Base-by-base conservation (phyloP, 1,140 invertebrate species). In the Aphelenchoides fujianensis region DNA sequence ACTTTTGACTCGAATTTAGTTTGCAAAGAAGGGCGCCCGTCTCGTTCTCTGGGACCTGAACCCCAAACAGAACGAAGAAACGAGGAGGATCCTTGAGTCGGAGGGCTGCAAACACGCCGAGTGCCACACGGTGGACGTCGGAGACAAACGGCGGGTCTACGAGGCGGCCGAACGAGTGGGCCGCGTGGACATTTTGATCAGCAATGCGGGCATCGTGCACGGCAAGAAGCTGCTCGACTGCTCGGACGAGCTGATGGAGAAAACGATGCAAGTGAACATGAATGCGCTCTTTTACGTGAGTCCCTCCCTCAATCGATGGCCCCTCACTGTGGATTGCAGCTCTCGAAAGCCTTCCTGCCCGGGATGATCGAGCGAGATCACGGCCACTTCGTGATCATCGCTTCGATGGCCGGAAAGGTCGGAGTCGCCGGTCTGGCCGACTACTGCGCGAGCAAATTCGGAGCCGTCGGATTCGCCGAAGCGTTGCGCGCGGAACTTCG, bases 361-460 rank as follows among this genome's bases (percentile, higher is more conserved):
- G 89, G 91, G 61, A 92, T 98, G 87, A 88, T 91, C 68, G 76
- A 84, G 9, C 87, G 88, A 19, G 91, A 93, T 82, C 89, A 90
- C 68, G 95, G 95, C 0, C 96, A 99, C 79, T 91, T 98, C 71
- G 93, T 97, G 0, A 95, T 92, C 1, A 91, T 98, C 68, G 92
- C 95, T 0, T 95, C 92, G 55, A 89, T 95, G 78, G 95, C 95
- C 27, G 95, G 94, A 27, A 88, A 92, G 74, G 86, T 90, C 23
- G 91, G 92, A 41, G 89, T 91, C 67, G 89, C 90, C 69, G 92
- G 92, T 81, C 88, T 97, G 69, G 91, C 92, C 1, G 95, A 97
- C 87, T 98, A 98, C 86, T 95, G 93, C 84, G 90, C 93, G 1
- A 93, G 92, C 2, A 98, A 98, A 88, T 93, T 91, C 82, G 95